Conservation (phyloP, 2,113 vertebrate species). For the Motacilla tschutschensis region DNA sequence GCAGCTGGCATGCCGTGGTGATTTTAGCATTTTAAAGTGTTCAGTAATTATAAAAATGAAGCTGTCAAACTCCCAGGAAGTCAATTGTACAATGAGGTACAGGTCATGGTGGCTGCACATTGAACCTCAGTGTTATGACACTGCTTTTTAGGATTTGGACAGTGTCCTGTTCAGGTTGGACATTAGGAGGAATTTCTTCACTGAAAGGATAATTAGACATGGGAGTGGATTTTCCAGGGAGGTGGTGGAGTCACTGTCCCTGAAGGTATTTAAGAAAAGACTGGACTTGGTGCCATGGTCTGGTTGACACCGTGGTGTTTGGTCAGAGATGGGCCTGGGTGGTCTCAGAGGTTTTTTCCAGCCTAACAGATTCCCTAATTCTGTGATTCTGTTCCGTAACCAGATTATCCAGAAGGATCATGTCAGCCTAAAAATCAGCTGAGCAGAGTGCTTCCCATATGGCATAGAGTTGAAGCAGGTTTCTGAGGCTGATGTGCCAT, state of each 20-base stretch:
- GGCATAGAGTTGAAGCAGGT: neutral
- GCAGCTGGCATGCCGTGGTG: neutral
- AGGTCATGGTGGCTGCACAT: neutral
- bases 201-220: neutral
- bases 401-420: neutral
- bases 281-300: neutral
- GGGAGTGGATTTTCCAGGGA: neutral
- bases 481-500: neutral
- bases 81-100: neutral
- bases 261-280: neutral
- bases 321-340: neutral
- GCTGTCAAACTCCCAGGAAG: neutral
- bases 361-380: neutral
- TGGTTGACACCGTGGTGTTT: neutral
- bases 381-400: neutral
- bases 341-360: neutral
- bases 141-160: neutral
- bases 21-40: neutral
- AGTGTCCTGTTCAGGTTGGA: neutral
- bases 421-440: neutral
- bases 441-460: neutral
- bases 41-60: neutral
- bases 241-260: neutral
- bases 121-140: neutral
- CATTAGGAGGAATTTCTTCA: neutral